Percentiles rank a stretch among this genome's conserved stretches.
These are phyloP conservation scores for Barbus barbus DNA, from an alignment of 2,113 vertebrate genomes.

Conservation along the genomic window DNA sequence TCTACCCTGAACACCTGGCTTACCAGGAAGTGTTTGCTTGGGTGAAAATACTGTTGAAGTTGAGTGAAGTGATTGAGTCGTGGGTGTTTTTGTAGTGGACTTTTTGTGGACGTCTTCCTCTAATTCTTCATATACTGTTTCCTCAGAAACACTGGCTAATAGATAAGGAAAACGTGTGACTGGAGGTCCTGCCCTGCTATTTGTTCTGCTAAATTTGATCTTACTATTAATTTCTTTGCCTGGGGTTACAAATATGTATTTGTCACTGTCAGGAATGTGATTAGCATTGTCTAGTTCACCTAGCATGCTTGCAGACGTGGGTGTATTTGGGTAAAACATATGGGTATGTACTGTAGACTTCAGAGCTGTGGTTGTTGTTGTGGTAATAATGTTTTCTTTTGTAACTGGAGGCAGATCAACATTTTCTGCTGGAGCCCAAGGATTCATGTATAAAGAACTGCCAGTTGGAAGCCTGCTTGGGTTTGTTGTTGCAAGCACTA, in stretches of 20 bases:
- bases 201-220: constrained; percentile 5
- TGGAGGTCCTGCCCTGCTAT: constrained; percentile 53
- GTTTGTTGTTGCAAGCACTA: constrained; percentile 47
- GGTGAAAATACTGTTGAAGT: constrained; percentile 32
- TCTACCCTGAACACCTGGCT: constrained; percentile 40
- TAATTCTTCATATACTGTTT: constrained; percentile 43
- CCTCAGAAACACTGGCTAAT: background rate
- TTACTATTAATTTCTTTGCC: constrained; percentile 59
- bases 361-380: constrained; percentile 12
- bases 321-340: constrained; percentile 4
- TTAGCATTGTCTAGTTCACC: constrained; percentile 62
- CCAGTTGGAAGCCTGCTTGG: constrained; percentile 49
- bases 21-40: constrained; percentile 42
- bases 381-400: constrained; percentile 30
- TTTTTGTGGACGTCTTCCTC: constrained; percentile 21
- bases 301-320: constrained; percentile 36
- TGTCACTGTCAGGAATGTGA: constrained; percentile 65
- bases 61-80: constrained; percentile 26
- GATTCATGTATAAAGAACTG: too few relatives aligned
- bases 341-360: constrained; percentile 45
- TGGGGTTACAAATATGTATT: constrained; percentile 43
- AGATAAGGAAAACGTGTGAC: constrained; percentile 44
- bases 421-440: constrained; percentile 60
- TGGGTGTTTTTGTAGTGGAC: background rate
- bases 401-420: constrained; percentile 32